phyloP scores from a whole-genome alignment of 2,888 invertebrate genomes.

The Sclerodermus sp. region DNA sequence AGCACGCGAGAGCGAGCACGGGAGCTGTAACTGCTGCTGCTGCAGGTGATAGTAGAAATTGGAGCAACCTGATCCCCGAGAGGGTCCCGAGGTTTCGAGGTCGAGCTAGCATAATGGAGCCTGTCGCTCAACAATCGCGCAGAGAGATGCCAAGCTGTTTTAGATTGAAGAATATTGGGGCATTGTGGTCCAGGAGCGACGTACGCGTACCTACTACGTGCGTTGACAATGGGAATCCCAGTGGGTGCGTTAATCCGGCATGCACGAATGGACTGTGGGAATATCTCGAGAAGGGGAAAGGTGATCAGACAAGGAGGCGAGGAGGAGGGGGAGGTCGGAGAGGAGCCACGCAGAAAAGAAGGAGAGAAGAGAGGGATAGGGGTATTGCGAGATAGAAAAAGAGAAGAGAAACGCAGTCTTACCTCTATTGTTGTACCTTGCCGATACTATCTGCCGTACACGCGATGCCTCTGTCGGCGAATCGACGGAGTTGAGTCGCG shows the following conservation, averaged over 20 bases:
- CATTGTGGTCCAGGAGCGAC: conserved; percentile 30
- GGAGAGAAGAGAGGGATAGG: neutral
- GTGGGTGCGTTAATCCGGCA: conserved; percentile 42
- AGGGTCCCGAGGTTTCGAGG: conserved; percentile 22
- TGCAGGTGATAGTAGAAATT: conserved; percentile 34
- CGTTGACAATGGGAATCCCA: conserved; percentile 46
- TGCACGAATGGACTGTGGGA: conserved; percentile 39
- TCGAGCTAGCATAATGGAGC: conserved; percentile 31
- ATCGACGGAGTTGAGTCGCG: conserved; percentile 28
- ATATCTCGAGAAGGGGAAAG: conserved; percentile 27
- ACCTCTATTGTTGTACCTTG: conserved; percentile 40
- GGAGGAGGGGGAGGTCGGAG: neutral
- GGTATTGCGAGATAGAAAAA: conserved; percentile 7
- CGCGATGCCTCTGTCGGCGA: conserved; percentile 36
- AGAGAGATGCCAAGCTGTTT: conserved; percentile 38
- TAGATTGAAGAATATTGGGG: conserved; percentile 47
- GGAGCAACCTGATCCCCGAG: conserved; percentile 43
- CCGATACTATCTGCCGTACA: conserved; percentile 43
- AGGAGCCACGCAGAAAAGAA: conserved; percentile 9
- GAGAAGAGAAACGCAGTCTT: conserved; percentile 16
- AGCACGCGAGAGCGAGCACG: no score
- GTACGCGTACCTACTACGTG: conserved; percentile 21
- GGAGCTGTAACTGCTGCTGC: neutral
- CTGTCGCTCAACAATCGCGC: conserved; percentile 41
- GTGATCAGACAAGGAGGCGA: neutral